These are phyloP conservation scores for Orthosia gracilis DNA, from an alignment of 2,888 invertebrate genomes.

Conservation along the genomic window DNA sequence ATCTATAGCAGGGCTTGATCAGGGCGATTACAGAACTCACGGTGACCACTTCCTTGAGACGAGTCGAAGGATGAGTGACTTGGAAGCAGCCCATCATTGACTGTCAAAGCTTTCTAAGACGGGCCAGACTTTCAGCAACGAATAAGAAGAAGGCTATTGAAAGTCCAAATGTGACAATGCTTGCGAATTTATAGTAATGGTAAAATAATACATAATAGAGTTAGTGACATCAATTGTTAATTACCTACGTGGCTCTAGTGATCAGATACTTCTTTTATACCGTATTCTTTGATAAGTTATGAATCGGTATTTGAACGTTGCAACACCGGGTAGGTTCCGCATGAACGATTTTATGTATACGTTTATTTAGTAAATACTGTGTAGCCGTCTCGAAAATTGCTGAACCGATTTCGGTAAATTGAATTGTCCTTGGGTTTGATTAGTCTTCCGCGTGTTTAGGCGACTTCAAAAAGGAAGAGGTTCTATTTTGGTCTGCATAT, in stretches of 20 bases:
- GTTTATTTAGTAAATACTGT: constrained; percentile 13
- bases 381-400: constrained; percentile 36
- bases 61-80: too few relatives aligned
- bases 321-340: constrained; percentile 14
- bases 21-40: too few relatives aligned
- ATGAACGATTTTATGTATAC: constrained; percentile 12
- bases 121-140: too few relatives aligned
- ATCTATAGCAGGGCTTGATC: too few relatives aligned
- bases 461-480: neutral
- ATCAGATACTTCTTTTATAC: constrained; percentile 32
- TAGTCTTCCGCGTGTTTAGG: constrained; percentile 32
- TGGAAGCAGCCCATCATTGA: too few relatives aligned
- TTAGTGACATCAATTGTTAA: constrained; percentile 41
- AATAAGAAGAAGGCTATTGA: neutral
- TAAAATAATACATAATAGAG: constrained; percentile 38
- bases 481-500: neutral
- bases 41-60: too few relatives aligned
- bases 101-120: too few relatives aligned
- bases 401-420: constrained; percentile 44
- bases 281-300: constrained; percentile 30
- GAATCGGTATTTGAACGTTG: constrained; percentile 27
- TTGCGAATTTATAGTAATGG: constrained; percentile 52
- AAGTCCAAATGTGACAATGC: constrained; percentile 47
- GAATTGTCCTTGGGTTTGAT: constrained; percentile 45
- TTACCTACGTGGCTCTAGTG: constrained; percentile 40